These are phyloP conservation scores for Xyrichtys novacula DNA, from an alignment of 2,797 vertebrate genomes.

Conservation along the genomic window DNA sequence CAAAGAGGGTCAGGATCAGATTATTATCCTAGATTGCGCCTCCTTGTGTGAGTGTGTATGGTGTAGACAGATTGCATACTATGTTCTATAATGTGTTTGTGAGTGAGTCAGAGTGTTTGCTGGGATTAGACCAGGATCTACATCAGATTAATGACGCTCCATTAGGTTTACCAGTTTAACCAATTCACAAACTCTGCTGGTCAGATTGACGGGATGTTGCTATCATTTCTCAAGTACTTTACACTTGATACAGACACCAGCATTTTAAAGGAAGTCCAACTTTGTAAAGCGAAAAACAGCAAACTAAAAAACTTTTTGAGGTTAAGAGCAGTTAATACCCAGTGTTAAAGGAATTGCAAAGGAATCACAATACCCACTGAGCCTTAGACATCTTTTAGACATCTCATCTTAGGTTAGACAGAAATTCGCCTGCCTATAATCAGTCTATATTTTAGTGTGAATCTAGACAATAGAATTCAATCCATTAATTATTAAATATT, in stretches of 20 bases:
- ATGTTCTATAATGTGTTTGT: conserved; percentile 12
- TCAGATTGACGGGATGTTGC: not conserved
- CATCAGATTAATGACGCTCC: conserved; percentile 55
- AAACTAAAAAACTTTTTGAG: too few relatives aligned
- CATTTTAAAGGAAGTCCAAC: not conserved
- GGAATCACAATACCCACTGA: too few relatives aligned
- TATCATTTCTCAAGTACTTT: too few relatives aligned
- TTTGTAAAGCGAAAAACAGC: too few relatives aligned
- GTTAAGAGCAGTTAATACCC: too few relatives aligned
- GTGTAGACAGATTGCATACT: conserved; percentile 10
- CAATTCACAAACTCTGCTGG: not conserved
- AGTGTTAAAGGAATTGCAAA: too few relatives aligned
- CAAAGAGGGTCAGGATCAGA: conserved; percentile 56
- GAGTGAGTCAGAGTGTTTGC: not conserved
- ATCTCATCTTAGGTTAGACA: too few relatives aligned
- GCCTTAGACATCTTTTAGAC: too few relatives aligned
- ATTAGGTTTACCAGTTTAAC: conserved; percentile 40
- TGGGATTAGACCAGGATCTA: conserved; percentile 42
- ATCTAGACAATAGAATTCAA: too few relatives aligned
- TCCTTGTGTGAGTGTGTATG: conserved; percentile 49
- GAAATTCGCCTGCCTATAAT: too few relatives aligned
- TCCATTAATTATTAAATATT: too few relatives aligned
- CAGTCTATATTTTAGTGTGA: too few relatives aligned
- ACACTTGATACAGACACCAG: not conserved
- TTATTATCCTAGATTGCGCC: conserved; percentile 62